phyloP scores from a whole-genome alignment of 1,140 invertebrate genomes.

The Zaprionus capensis region DNA sequence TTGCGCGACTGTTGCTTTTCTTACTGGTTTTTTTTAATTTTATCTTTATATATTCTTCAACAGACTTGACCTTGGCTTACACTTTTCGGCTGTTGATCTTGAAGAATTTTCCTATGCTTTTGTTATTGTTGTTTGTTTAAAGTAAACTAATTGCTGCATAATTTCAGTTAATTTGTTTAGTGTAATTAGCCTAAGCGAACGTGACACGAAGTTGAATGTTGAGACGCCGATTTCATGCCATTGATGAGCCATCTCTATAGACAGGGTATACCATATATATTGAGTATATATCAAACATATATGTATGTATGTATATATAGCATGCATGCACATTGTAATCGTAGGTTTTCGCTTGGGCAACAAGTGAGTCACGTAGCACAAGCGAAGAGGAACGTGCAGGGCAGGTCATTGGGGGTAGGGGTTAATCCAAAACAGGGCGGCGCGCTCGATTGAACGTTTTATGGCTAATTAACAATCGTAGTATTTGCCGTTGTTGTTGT shows the following conservation, averaged over 20 bases:
- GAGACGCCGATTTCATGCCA: constrained; percentile 10
- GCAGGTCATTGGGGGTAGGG: constrained; percentile 1
- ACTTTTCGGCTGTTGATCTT: constrained; percentile 1
- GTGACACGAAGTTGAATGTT: constrained; percentile 30
- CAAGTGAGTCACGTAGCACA: constrained; percentile 39
- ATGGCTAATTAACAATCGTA: constrained; percentile 41
- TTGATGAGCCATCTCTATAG: not conserved
- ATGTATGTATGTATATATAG: constrained; percentile 4
- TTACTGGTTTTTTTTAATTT: too few species aligned
- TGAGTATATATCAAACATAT: not conserved
- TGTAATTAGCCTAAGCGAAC: constrained; percentile 39
- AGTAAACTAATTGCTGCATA: constrained; percentile 39
- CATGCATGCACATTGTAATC: constrained; percentile 23
- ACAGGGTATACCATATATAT: constrained; percentile 3
- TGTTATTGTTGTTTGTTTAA: constrained; percentile 5
- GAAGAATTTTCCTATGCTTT: constrained; percentile 6
- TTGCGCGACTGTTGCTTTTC: too few species aligned
- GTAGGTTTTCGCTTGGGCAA: constrained; percentile 21
- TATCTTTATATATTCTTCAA: not conserved
- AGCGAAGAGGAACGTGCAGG: not conserved
- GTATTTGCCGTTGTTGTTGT: constrained; percentile 15
- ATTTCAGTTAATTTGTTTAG: constrained; percentile 51
- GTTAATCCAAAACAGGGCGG: constrained; percentile 17
- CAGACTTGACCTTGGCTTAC: not conserved
- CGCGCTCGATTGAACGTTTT: constrained; percentile 44